Conservation (phyloP, 2,113 vertebrate species). For the Cranoglanis bouderius region DNA sequence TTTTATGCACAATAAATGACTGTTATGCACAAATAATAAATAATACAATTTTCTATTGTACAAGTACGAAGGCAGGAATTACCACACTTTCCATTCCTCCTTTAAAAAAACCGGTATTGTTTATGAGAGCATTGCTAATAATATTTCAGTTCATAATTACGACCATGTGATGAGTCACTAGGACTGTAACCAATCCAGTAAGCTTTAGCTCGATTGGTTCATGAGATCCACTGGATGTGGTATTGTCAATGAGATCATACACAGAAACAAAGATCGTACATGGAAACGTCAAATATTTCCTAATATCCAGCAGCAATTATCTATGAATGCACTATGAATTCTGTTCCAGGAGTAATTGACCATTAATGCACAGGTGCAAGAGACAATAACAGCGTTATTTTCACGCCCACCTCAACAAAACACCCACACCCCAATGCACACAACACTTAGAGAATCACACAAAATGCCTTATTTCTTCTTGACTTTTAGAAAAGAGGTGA, state of each 20-base stretch:
- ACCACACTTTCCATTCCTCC: not conserved
- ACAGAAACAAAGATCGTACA: not conserved
- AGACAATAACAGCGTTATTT: constrained; percentile 21
- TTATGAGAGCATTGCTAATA: not conserved
- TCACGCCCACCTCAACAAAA: not conserved
- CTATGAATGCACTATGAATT: not conserved
- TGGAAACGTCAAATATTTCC: not conserved
- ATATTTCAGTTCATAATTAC: not conserved
- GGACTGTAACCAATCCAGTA: constrained; percentile 1
- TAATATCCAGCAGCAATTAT: not conserved
- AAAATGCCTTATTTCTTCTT: not conserved
- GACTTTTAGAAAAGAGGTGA: constrained; percentile 9
- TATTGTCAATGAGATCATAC: not conserved
- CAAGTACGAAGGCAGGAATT: not conserved
- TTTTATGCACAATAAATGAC: not conserved
- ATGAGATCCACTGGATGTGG: not conserved
- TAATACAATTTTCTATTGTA: not conserved
- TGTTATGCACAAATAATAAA: not conserved
- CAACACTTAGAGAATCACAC: not conserved
- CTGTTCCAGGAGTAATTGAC: not conserved
- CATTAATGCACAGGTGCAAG: constrained; percentile 1
- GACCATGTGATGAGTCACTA: constrained; percentile 10
- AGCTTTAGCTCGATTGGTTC: constrained; percentile 13
- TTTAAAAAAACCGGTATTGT: not conserved
- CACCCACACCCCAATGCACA: not conserved